Base-by-base conservation (phyloP, 2,888 invertebrate genomes). In the Alentia gelatinosa region DNA sequence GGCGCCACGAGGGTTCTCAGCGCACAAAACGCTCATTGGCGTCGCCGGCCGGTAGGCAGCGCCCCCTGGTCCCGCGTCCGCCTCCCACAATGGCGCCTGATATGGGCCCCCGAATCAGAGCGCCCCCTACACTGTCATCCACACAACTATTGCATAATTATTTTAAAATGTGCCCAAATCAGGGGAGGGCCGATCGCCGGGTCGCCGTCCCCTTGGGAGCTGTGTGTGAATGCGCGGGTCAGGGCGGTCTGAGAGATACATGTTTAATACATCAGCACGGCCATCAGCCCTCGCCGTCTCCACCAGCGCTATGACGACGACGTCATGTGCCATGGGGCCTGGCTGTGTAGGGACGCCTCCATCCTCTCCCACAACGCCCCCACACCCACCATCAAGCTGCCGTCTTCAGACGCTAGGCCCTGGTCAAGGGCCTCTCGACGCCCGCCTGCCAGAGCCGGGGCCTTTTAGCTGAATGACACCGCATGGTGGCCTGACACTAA, bases 11-110 rank as follows among this genome's bases (percentile, higher is more conserved):
- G 89, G n/a, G 63, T 23, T 56, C 56, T 89, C 63, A 1, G 26
- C n/a, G 56, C 63, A 89, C 89, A 89, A 89, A 63, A 89, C 89
- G 89, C 63, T 50, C 89, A 89, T 89, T 86, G 63, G 37, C 89
- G 39, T 56, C 35, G 89, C 56, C 63, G 39, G 30, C 33, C 9
- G 35, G 89, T 23, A 33, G 9, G 56, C 89, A 12, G 56, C 56
- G 56, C 23, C 39, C 89, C 30, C 23, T 26, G 89, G 30, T 23
- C 39, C 15, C 19, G 83, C 23, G 83, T 26, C 83, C 23, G 9
- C 33, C 40, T 19, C 26, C 42, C 50, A 86, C 86, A 86, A 86
- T 86, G 47, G 86, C 15, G 47, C 12, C 86, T 86, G 86, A 86
- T 86, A 86, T 50, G 47, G 47, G 86, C 86, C 30, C 42, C 84